A percentile compares a stretch with the other conserved stretches of the same genome.
Evolutionary conservation across 1,140 invertebrate genomes (phyloP).

Genomic region (Diorhabda elongata): DNA sequence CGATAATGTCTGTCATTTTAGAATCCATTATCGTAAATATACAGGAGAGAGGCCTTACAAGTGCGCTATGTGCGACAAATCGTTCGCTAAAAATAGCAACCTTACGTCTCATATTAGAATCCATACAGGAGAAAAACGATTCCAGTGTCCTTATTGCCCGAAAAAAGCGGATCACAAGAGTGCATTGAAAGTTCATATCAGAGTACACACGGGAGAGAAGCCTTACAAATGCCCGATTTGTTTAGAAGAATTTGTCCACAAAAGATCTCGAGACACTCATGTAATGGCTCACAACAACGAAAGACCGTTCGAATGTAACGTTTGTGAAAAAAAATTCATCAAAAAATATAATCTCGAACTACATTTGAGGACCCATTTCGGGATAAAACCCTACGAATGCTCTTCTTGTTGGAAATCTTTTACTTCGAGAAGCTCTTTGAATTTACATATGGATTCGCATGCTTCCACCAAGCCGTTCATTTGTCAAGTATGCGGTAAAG

Average conservation of each 20-base stretch:
- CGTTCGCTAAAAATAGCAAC: neutral
- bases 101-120: neutral
- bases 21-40: neutral
- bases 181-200: neutral
- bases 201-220: neutral
- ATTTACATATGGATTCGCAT: neutral
- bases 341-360: neutral
- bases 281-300: neutral
- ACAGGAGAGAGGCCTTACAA: neutral
- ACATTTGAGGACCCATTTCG: neutral
- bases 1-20: neutral
- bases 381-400: neutral
- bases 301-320: neutral
- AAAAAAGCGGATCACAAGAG: neutral
- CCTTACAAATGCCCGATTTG: neutral
- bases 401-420: neutral
- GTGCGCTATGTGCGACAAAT: neutral
- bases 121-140: neutral
- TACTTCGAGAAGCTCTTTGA: neutral
- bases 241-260: neutral
- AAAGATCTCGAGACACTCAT: neutral
- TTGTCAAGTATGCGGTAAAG: neutral
- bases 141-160: neutral
- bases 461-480: neutral
- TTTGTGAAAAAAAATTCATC: neutral